Evolutionary conservation across 1,140 invertebrate genomes (phyloP).

Genomic region (Lepeophtheirus salmonis): DNA sequence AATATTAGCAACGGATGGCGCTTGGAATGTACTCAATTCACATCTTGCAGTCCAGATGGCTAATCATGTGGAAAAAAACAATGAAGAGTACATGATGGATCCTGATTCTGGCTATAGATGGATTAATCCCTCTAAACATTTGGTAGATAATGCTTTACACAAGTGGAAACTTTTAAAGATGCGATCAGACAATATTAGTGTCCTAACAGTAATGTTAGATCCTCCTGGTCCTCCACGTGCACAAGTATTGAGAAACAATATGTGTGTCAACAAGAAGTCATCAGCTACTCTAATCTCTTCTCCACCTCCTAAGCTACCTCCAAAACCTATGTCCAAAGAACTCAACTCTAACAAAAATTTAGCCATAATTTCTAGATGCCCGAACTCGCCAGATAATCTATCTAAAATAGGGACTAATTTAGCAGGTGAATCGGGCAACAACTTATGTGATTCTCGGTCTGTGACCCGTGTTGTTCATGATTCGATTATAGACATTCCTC

Average conservation of each 20-base stretch:
- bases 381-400: background rate
- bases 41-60: constrained; percentile 65
- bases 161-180: constrained; percentile 45
- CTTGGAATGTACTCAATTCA: constrained; percentile 84
- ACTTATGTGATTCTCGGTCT: background rate
- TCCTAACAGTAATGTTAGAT: constrained; percentile 77
- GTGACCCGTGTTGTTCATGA: background rate
- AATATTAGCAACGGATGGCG: constrained; percentile 83
- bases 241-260: constrained; percentile 22
- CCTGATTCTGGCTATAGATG: constrained; percentile 30
- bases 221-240: constrained; percentile 54
- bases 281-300: too few relatives aligned
- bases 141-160: constrained; percentile 67
- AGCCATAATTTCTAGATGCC: background rate
- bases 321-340: background rate
- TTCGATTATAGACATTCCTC: background rate
- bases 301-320: background rate
- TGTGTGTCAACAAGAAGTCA: too few relatives aligned
- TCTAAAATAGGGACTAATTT: background rate
- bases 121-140: constrained; percentile 71
- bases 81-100: constrained; percentile 38
- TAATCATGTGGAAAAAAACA: constrained; percentile 53
- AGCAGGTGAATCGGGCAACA: background rate
- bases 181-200: constrained; percentile 84
- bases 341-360: background rate